Conservation (phyloP, 2,113 vertebrate species). For the Nipponia nippon region DNA sequence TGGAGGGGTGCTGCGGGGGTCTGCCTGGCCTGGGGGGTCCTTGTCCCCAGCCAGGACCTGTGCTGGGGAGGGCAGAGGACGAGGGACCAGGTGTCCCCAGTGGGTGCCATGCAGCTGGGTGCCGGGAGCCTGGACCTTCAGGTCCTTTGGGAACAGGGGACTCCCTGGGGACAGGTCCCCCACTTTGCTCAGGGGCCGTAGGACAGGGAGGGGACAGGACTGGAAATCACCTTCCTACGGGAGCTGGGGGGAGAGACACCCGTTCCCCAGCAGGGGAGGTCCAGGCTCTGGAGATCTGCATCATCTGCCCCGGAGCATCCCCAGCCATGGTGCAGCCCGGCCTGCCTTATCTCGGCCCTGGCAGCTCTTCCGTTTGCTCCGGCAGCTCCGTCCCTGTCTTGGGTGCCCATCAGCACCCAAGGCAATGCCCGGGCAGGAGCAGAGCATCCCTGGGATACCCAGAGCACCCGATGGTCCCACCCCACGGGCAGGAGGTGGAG, state of each 20-base stretch:
- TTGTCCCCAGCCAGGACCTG: neutral
- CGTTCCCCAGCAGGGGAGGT: neutral
- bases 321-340: neutral
- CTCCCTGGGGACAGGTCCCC: neutral
- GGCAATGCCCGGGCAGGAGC: neutral
- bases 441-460: neutral
- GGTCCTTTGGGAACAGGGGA: neutral
- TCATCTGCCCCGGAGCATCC: neutral
- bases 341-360: neutral
- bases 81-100: neutral
- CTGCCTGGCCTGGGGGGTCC: neutral
- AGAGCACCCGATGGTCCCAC: neutral
- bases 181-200: neutral
- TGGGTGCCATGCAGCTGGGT: neutral
- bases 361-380: neutral
- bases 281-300: neutral
- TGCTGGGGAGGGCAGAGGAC: neutral
- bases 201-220: neutral
- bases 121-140: neutral
- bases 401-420: neutral
- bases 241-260: accelerated
- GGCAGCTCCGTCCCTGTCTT: neutral
- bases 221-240: neutral
- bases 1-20: neutral
- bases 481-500: too few species aligned